Percentiles rank a stretch among this genome's conserved stretches.
These are phyloP conservation scores for Bilobella aurantiaca DNA, from an alignment of 1,140 invertebrate genomes.

Conservation along the genomic window DNA sequence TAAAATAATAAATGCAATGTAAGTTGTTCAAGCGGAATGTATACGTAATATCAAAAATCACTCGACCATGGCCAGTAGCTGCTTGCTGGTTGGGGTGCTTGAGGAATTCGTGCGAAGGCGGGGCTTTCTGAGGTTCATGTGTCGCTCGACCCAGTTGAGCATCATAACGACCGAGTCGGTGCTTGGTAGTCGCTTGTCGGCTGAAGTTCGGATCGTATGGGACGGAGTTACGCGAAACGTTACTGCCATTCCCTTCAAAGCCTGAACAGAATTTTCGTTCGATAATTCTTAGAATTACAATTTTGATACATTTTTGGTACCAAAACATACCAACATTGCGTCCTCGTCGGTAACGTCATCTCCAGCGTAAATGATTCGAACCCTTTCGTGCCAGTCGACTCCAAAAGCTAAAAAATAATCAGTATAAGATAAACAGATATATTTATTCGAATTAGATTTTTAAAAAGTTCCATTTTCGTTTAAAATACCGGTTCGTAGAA, in stretches of 20 bases:
- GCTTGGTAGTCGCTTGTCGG: conserved; percentile 69
- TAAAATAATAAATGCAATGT: no score
- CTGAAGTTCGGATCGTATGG: conserved; percentile 71
- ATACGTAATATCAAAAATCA: not conserved
- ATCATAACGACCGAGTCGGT: conserved; percentile 78
- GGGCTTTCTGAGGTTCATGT: conserved; percentile 25
- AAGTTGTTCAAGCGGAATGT: not conserved
- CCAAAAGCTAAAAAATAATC: conserved; percentile 49
- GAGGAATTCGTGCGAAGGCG: conserved; percentile 6
- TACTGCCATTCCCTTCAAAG: conserved; percentile 57
- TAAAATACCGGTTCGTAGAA: conserved; percentile 61
- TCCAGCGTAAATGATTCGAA: conserved; percentile 79
- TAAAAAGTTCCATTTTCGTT: not conserved
- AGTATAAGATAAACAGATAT: not conserved
- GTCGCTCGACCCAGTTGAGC: conserved; percentile 57
- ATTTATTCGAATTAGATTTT: conserved; percentile 36
- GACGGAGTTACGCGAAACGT: conserved; percentile 78
- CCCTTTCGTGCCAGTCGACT: conserved; percentile 79
- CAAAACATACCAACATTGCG: conserved; percentile 63
- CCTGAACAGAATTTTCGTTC: conserved; percentile 24
- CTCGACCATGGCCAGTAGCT: conserved; percentile 25
- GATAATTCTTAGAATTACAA: no score
- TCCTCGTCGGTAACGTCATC: conserved; percentile 85
- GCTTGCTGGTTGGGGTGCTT: conserved; percentile 4
- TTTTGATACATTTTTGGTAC: conserved; percentile 11